Conservation (phyloP, 1,140 invertebrate species). For the Choristoneura fumiferana region DNA sequence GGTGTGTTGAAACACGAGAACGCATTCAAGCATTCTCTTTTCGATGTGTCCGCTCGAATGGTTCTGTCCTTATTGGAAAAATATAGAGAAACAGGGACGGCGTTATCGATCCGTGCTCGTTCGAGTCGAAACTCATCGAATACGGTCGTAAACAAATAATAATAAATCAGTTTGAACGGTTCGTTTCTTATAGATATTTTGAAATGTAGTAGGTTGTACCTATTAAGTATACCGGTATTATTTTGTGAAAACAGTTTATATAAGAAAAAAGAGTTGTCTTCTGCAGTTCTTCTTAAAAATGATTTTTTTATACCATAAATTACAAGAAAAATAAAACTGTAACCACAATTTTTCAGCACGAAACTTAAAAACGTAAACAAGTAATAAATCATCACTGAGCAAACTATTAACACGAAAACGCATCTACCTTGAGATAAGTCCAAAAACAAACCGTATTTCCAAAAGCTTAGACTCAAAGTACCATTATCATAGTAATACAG, state of each 20-base stretch:
- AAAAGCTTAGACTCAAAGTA: no score
- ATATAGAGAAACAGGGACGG: constrained; percentile 35
- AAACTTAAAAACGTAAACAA: constrained; percentile 24
- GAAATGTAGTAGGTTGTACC: no score
- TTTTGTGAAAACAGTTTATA: no score
- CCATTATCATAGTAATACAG: no score
- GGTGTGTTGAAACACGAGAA: constrained; percentile 33
- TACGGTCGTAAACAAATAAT: constrained; percentile 3
- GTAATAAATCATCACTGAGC: constrained; percentile 20
- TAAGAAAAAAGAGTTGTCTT: no score
- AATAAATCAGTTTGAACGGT: constrained; percentile 18
- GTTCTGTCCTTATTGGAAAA: constrained; percentile 39
- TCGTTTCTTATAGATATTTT: neutral
- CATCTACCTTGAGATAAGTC: neutral
- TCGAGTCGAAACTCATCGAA: constrained; percentile 17
- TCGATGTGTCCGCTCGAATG: constrained; percentile 31
- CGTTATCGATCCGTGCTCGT: constrained; percentile 28
- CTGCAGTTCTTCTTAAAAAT: no score
- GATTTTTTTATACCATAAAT: no score
- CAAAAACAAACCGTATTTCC: no score
- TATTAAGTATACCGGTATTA: no score
- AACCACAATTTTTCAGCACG: no score
- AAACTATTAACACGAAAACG: neutral
- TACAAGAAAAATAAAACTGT: no score
- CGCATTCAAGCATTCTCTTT: constrained; percentile 30